Conservation (phyloP, 2,113 vertebrate species). For the Tragelaphus strepsiceros region DNA sequence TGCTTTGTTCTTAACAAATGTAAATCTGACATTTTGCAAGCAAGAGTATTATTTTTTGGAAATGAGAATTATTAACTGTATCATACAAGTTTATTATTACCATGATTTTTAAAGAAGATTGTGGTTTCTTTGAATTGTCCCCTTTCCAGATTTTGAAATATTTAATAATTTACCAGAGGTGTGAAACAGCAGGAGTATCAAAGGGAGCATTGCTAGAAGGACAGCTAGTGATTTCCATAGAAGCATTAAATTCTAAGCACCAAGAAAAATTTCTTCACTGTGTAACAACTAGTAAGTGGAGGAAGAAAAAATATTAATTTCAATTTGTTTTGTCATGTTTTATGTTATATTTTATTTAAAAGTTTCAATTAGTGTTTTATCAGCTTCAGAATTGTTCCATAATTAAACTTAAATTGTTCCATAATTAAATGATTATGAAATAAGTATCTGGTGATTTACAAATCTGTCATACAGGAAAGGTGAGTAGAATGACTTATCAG, state of each 20-base stretch:
- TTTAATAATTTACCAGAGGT: slow-evolving; percentile 69
- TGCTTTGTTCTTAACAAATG: slow-evolving; percentile 2
- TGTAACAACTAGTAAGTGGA: slow-evolving; percentile 71
- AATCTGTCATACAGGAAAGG: slow-evolving; percentile 14
- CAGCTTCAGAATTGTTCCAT: not conserved
- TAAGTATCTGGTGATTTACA: slow-evolving; percentile 35
- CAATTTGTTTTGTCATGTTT: not conserved
- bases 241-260: slow-evolving; percentile 55
- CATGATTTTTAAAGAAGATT: slow-evolving; percentile 39
- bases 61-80: not conserved
- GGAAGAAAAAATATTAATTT: slow-evolving; percentile 31
- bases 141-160: slow-evolving; percentile 76
- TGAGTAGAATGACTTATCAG: slow-evolving; percentile 23
- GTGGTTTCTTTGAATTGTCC: slow-evolving; percentile 41
- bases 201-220: slow-evolving; percentile 44
- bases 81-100: slow-evolving; percentile 13
- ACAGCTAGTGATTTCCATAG: slow-evolving; percentile 65
- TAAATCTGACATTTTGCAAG: slow-evolving; percentile 32
- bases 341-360: slow-evolving; percentile 37
- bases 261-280: slow-evolving; percentile 55
- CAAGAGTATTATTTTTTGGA: not conserved
- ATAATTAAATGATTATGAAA: slow-evolving; percentile 29
- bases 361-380: slow-evolving; percentile 23
- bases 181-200: slow-evolving; percentile 36
- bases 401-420: not conserved